Evolutionary conservation across 2,797 vertebrate species (phyloP), one percentile per base, ranked within the genome.

Genomic region (Fistularia tabacaria): DNA sequence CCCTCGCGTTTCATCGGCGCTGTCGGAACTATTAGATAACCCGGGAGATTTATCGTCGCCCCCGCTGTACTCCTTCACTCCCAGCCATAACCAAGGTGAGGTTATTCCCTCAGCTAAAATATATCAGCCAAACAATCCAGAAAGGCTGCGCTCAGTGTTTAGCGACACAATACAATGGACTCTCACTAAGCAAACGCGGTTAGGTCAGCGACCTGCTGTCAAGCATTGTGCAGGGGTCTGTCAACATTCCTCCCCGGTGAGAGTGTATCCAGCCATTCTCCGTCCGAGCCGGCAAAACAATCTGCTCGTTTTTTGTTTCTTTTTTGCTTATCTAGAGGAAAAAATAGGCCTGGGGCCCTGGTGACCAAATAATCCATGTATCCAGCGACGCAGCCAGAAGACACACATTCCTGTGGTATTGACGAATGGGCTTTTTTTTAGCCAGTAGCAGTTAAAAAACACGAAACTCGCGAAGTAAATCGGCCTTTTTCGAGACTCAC

Each of bases 11-110:
- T 75, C 66, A 76, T 76, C 60, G 12, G 44, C 14, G 36, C 73
- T 74, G 60, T 80, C 66, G 39, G 74, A 84, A 82, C 68, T 64
- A 62, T 86, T 77, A 77, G 85, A 90, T 88, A 89, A 86, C 80
- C 81, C 62, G 39, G 0, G 55, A 81, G 80, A 88, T 87, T 84
- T 83, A 89, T 71, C 64, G 65, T 10, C 15, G 57, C 51, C 57
- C 15, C 47, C 6, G 63, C 66, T 66, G 59, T 57, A 70, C 67
- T 74, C 62, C 59, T 65, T 69, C 65, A 49, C 74, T 65, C 57
- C 60, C 15, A 46, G 51, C 66, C 71, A 58, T 54, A 71, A 64
- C 73, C 70, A 59, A 76, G 71, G 75, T 82, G 74, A 64, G 60
- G 63, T 70, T 85, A 74, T 84, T 80, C 71, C 71, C 71, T 36